phyloP scores from a whole-genome alignment of 2,888 invertebrate genomes.

The Hirudinaria manillensis region DNA sequence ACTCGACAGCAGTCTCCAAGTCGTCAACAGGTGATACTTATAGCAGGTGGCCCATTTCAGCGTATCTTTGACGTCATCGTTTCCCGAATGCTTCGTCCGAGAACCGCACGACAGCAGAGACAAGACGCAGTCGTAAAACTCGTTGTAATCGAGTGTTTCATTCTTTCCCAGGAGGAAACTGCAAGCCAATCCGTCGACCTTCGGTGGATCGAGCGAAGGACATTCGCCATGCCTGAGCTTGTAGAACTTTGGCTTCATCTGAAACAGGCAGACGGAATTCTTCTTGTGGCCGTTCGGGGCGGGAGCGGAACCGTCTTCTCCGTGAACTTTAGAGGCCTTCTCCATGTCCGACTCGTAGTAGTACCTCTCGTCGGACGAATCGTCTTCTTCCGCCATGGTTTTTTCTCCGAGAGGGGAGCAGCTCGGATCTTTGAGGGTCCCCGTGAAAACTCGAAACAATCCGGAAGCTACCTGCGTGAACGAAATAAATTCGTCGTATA shows the following conservation, averaged over 20 bases:
- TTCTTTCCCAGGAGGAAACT: constrained; percentile 88
- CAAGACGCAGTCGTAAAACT: constrained; percentile 77
- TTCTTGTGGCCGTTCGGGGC: background rate
- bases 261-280: background rate
- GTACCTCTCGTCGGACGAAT: constrained; percentile 56
- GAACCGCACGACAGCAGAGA: constrained; percentile 54
- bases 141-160: constrained; percentile 80
- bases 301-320: background rate
- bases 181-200: constrained; percentile 77
- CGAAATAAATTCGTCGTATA: constrained; percentile 67
- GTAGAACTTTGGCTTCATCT: constrained; percentile 83
- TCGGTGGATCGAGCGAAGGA: constrained; percentile 68
- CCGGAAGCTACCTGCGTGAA: constrained; percentile 54
- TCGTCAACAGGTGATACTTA: constrained; percentile 81
- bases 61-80: background rate
- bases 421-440: constrained; percentile 12
- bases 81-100: background rate
- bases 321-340: constrained; percentile 46
- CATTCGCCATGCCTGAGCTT: constrained; percentile 74
- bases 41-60: constrained; percentile 63
- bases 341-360: constrained; percentile 72
- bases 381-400: constrained; percentile 23
- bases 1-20: constrained; percentile 75
- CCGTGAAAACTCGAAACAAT: constrained; percentile 58
- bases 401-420: background rate